Base-by-base conservation (phyloP, 1,140 invertebrate species). In the Caerostris darwini region DNA sequence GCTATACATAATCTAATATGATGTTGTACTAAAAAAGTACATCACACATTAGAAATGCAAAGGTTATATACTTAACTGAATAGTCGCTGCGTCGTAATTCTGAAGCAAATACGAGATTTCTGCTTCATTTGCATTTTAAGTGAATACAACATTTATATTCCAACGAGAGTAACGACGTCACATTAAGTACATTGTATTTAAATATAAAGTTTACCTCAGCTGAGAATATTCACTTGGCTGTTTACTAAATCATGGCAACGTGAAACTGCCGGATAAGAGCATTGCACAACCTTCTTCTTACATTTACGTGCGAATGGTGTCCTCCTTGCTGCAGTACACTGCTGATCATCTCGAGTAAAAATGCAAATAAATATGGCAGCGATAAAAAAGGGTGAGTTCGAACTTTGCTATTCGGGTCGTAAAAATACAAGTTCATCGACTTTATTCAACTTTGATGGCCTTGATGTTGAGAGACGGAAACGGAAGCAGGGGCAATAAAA, bases 331-430 rank as follows among this genome's bases (percentile, higher is more conserved):
- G 71, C 7, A 77, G 71, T 12, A 50, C 19, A 59, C 17, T 56
- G 56, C 90, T 19, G 90, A 85, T 92, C 90, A 92, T 92, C 54
- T 69, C 81, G 7, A n/a, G 59, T 50, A 64, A 92, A 92, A 85
- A 82, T 57, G 34, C 34, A 85, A 92, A 92, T 92, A 92, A 92
- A 92, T 92, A 92, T 85, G n/a, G 77, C 71, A 92, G 90, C 61
- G 58, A 85, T 92, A 92, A 92, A 92, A 92, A 85, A 19, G 34
- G 34, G 34, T 34, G 50, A 85, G 82, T 92, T 92, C 82, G 90
- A 92, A 92, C 90, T 92, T 92, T 85, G 90, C 81, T 92, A 85
- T 85, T 92, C 85, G 19, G 77, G 82, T 92, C 90, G 50, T 92
- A 92, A 92, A 92, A 92, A 83, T 92, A 64, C 82, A 92, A 83